A percentile compares a stretch with the other conserved stretches of the same genome.
phyloP scores from a whole-genome alignment of 2,888 invertebrate species.

The Protophormia terraenovae region DNA sequence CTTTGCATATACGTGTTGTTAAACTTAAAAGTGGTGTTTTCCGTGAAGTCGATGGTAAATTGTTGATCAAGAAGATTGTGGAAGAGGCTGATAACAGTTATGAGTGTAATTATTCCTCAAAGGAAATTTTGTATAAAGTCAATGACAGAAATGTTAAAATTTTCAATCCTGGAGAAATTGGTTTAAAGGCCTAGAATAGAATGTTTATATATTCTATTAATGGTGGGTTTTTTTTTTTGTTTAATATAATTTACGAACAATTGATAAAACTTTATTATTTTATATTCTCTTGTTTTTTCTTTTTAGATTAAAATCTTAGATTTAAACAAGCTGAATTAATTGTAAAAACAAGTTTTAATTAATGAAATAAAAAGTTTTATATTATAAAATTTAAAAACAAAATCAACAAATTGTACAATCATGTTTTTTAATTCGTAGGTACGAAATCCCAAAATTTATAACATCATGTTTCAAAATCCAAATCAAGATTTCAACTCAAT shows the following conservation, averaged over 20 bases:
- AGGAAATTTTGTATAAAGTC: constrained; percentile 84
- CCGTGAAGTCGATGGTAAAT: constrained; percentile 87
- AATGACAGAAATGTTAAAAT: constrained; percentile 89
- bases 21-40: constrained; percentile 88
- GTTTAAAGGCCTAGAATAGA: constrained; percentile 73
- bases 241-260: not conserved
- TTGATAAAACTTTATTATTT: too few relatives aligned
- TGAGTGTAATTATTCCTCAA: constrained; percentile 73
- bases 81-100: constrained; percentile 69
- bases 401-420: not conserved
- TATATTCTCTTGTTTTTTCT: not conserved
- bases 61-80: constrained; percentile 79
- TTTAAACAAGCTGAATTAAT: not conserved
- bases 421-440: constrained; percentile 42
- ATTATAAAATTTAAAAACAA: not conserved
- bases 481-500: not conserved
- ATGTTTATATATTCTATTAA: not conserved
- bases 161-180: constrained; percentile 86
- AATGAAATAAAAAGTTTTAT: constrained; percentile 35
- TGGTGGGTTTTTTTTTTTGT: not conserved
- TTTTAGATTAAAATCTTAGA: constrained; percentile 17
- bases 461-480: constrained; percentile 1
- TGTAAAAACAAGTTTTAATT: constrained; percentile 1
- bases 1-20: constrained; percentile 85
- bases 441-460: not conserved